Conservation (phyloP, 1,140 invertebrate species). For the Drosophila nasuta region DNA sequence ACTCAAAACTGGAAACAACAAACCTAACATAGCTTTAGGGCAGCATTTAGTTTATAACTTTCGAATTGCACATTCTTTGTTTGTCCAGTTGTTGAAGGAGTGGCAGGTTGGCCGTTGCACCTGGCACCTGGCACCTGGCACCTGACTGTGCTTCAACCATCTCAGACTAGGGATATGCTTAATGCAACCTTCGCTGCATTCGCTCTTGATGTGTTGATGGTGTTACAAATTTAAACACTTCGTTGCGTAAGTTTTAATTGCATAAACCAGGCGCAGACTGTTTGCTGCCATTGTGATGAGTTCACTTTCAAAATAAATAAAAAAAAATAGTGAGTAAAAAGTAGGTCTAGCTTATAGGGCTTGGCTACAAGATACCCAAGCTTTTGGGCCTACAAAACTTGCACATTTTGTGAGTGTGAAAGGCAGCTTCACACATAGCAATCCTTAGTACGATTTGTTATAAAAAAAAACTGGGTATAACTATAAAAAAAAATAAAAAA, state of each 20-base stretch:
- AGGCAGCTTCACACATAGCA: no score
- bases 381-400: no score
- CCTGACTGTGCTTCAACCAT: not conserved
- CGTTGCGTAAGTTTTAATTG: constrained; percentile 34
- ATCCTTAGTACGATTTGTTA: no score
- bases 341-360: no score
- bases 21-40: no score
- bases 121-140: not conserved
- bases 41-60: no score
- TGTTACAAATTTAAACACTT: not conserved
- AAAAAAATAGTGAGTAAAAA: no score
- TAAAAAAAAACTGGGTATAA: not conserved
- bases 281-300: constrained; percentile 29
- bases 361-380: no score
- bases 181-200: not conserved
- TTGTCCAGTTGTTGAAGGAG: not conserved
- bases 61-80: no score
- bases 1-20: no score
- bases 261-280: constrained; percentile 35
- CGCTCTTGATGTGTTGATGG: not conserved
- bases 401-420: no score
- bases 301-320: constrained; percentile 63
- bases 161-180: not conserved
- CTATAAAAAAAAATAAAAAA: not conserved
- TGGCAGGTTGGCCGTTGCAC: not conserved